phyloP scores from a whole-genome alignment of 2,113 vertebrate genomes.

The Chunga burmeisteri region DNA sequence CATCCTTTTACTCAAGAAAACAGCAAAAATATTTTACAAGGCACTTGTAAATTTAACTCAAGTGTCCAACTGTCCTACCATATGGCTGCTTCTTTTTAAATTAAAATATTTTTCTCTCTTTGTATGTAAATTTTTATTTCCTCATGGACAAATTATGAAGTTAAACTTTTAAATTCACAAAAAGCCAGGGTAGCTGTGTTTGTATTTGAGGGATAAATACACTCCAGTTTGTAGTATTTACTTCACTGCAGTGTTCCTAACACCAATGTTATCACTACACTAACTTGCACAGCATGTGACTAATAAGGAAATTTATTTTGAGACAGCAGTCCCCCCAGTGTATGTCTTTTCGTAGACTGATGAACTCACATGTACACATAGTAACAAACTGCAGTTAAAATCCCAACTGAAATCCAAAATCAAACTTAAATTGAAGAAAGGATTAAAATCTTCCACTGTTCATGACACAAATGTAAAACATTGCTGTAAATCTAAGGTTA shows the following conservation, averaged over 20 bases:
- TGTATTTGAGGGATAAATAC: constrained; percentile 6
- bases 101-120: background rate
- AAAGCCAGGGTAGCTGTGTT: background rate
- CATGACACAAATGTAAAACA: background rate
- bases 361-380: background rate
- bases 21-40: background rate
- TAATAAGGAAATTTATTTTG: constrained; percentile 56
- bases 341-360: background rate
- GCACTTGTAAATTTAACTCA: background rate
- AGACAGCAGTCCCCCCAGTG: background rate
- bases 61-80: background rate
- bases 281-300: background rate
- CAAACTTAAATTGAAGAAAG: background rate
- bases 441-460: background rate
- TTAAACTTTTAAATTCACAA: background rate
- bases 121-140: background rate
- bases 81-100: background rate
- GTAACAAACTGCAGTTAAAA: background rate
- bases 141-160: background rate
- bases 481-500: background rate
- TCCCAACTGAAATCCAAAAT: background rate
- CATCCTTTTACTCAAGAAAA: background rate
- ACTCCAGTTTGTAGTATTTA: background rate
- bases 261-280: background rate
- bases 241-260: background rate